These are phyloP conservation scores for Amblyjoppa proteus DNA, from an alignment of 2,888 invertebrate species.

Conservation along the genomic window DNA sequence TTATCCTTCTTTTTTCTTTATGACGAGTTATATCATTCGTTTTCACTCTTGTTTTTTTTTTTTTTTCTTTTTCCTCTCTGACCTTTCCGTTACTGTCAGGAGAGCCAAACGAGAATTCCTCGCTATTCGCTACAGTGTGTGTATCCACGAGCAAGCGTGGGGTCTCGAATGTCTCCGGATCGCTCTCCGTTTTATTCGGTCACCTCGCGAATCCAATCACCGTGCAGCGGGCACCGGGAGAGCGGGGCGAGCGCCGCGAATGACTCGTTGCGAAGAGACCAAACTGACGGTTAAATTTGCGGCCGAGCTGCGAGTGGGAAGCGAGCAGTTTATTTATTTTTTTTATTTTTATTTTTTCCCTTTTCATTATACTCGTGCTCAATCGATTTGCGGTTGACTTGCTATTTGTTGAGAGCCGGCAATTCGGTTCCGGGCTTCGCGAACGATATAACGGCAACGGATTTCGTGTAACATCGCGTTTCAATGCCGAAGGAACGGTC, in stretches of 20 bases:
- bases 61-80: not conserved
- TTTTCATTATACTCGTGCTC: slow-evolving; percentile 59
- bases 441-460: not conserved
- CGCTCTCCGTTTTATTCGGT: slow-evolving; percentile 54
- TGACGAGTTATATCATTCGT: not conserved
- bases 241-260: slow-evolving; percentile 36
- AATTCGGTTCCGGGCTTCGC: slow-evolving; percentile 23
- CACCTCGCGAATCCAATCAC: slow-evolving; percentile 65
- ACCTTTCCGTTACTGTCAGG: not conserved
- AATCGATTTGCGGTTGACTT: slow-evolving; percentile 61
- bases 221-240: slow-evolving; percentile 10
- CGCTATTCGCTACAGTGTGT: not conserved
- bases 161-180: slow-evolving; percentile 19
- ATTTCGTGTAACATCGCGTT: not conserved
- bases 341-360: slow-evolving; percentile 33
- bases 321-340: slow-evolving; percentile 15
- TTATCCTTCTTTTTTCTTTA: not conserved
- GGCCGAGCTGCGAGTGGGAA: slow-evolving; percentile 36
- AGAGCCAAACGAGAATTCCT: slow-evolving; percentile 35
- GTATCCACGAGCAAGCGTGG: not conserved
- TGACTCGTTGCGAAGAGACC: slow-evolving; percentile 60
- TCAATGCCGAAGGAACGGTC: not conserved
- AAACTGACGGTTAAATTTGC: slow-evolving; percentile 69
- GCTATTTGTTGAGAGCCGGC: slow-evolving; percentile 39
- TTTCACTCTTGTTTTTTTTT: not conserved